Base-by-base conservation (phyloP, 2,888 invertebrate genomes). In the Matsumyia berberina region DNA sequence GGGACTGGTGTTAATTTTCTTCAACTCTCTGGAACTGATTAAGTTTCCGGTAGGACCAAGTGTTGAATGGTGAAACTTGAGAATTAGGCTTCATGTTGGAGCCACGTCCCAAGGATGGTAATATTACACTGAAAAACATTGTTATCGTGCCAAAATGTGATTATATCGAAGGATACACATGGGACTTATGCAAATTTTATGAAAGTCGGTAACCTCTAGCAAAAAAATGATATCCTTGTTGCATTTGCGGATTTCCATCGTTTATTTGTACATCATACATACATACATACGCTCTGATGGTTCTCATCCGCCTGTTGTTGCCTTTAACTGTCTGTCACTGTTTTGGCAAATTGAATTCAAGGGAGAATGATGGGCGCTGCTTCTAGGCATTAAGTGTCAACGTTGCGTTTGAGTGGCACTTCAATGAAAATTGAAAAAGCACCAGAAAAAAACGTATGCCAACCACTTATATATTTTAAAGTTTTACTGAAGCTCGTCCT, bases 1-100 rank as follows among this genome's bases (percentile, higher is more conserved):
- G 79, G 73, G 42, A 67, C 31, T 73, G 66, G 83, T 83, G 83
- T 79, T 83, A 69, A 73, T 73, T 73, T 79, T 79, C 79, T 49
- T 57, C 62, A 64, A 64, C 42, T 62, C 51, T 46, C 31, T 51
- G 31, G 33, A 69, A 44, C 62, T 77, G 69, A 76, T 78, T 82
- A 53, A 67, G 78, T 78, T 72, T 82, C 72, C 78, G 49, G 24
- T 15, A 24, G 72, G 24, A 73, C 62, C 62, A 60, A 78, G 72
- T 66, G 60, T 46, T 73, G 72, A 77, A 81, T 81, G 76, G 55
- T 53, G 51, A 62, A 78, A 62, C 49, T 79, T 66, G 51, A 46
- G 67, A 66, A 77, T 42, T 19, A 29, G 64, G 35, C 37, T 44
- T 74, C 73, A 64, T 64, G 44, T 77, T 66, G 7, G 42, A 29